Percentiles rank a stretch among this genome's conserved stretches.
Conservation (phyloP, 2,113 vertebrate genomes). For the Sprattus sprattus region DNA sequence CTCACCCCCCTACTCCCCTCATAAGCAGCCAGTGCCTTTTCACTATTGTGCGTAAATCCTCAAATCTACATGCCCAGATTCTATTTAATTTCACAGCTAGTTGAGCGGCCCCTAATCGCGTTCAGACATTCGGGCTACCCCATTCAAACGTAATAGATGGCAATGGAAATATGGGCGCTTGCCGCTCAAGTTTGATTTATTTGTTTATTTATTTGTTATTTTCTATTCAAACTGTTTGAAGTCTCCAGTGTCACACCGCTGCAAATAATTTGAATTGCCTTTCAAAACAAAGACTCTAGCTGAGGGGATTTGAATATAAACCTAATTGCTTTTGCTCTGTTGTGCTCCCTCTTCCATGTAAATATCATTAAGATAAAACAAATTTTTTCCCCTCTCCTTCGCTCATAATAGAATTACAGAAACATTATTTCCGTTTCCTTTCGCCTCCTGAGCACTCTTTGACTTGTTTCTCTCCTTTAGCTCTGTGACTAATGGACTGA, state of each 20-base stretch:
- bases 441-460: background rate
- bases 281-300: conserved; percentile 50
- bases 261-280: conserved; percentile 59
- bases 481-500: background rate
- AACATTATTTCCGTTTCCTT: conserved; percentile 37
- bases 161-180: conserved; percentile 44
- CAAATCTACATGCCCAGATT: conserved; percentile 68
- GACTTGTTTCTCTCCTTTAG: background rate
- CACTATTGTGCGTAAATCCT: conserved; percentile 67
- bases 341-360: conserved; percentile 30
- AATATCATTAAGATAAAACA: conserved; percentile 46
- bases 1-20: background rate
- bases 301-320: conserved; percentile 43
- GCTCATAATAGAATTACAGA: conserved; percentile 42
- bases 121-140: conserved; percentile 61
- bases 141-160: conserved; percentile 65
- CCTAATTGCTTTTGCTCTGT: conserved; percentile 45
- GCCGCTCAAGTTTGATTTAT: conserved; percentile 21
- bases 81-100: conserved; percentile 73
- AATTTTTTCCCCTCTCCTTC: conserved; percentile 13
- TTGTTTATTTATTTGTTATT: conserved; percentile 44
- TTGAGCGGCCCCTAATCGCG: conserved; percentile 69
- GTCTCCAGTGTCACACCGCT: conserved; percentile 56
- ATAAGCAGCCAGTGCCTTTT: conserved; percentile 38
- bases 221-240: conserved; percentile 54